Conservation (phyloP, 1,140 invertebrate species). For the Hycleus phaleratus region DNA sequence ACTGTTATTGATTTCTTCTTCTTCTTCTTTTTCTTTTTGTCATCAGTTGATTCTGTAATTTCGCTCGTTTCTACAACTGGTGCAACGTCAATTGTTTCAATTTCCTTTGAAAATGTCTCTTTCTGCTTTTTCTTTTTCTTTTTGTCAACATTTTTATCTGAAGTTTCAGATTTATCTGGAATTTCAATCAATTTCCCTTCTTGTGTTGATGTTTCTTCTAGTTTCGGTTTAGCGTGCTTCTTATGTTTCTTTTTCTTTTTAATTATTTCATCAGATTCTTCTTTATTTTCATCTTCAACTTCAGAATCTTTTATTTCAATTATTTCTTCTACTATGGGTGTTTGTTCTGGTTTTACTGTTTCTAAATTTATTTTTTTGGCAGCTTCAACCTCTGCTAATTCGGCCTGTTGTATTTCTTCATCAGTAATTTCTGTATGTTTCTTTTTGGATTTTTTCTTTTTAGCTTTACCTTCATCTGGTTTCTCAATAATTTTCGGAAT, state of each 20-base stretch:
- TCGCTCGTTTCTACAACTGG: neutral
- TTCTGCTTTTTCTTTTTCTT: neutral
- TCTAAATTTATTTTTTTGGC: neutral
- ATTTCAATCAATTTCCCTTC: neutral
- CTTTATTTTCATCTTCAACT: neutral
- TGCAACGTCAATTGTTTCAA: neutral
- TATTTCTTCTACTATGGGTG: neutral
- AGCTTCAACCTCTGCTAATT: constrained; percentile 32
- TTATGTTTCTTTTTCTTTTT: constrained; percentile 9
- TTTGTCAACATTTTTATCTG: neutral
- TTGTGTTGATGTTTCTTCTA: neutral
- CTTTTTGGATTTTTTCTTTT: constrained; percentile 15
- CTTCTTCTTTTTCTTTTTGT: constrained; percentile 1
- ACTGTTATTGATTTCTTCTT: neutral
- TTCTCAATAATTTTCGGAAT: neutral
- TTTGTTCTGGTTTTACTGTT: constrained; percentile 24
- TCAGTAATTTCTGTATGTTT: constrained; percentile 7
- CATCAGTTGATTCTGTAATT: neutral
- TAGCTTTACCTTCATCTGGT: neutral
- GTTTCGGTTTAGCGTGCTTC: neutral
- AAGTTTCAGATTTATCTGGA: neutral
- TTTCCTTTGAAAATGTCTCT: neutral
- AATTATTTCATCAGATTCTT: neutral
- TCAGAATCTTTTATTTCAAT: neutral
- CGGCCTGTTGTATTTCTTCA: constrained; percentile 13